These are phyloP conservation scores for Theocolax elegans DNA, from an alignment of 1,140 invertebrate species.

Conservation along the genomic window DNA sequence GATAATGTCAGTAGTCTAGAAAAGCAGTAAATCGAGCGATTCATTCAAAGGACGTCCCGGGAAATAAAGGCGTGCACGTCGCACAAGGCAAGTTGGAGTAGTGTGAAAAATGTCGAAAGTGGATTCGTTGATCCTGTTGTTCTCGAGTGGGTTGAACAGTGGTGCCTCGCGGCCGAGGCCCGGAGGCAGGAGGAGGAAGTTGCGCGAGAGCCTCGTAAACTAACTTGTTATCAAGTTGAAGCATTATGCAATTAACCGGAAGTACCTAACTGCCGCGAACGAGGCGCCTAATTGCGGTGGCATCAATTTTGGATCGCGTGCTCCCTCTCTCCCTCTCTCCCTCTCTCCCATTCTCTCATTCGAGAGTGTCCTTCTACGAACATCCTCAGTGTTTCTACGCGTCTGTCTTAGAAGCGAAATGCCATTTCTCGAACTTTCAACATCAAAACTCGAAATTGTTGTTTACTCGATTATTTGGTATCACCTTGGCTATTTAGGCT, in stretches of 20 bases:
- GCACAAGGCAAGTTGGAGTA: too few species aligned
- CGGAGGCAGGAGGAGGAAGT: constrained; percentile 16
- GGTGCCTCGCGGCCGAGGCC: background rate
- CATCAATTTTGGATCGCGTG: constrained; percentile 42
- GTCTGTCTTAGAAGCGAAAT: background rate
- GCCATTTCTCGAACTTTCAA: constrained; percentile 9
- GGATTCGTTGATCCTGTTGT: background rate
- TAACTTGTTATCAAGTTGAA: constrained; percentile 48
- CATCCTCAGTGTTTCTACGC: background rate
- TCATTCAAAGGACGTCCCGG: background rate
- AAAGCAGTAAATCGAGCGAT: background rate
- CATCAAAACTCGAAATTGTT: constrained; percentile 34
- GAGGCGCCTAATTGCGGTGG: constrained; percentile 41
- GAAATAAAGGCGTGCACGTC: background rate
- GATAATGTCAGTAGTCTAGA: background rate
- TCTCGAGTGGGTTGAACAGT: background rate
- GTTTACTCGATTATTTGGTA: constrained; percentile 6
- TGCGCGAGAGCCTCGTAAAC: constrained; percentile 35
- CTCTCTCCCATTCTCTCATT: background rate
- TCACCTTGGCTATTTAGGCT: background rate
- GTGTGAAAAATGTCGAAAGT: background rate
- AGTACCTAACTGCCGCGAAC: constrained; percentile 43
- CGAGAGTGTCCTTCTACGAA: background rate
- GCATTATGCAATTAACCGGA: constrained; percentile 47
- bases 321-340: background rate